Base-by-base conservation (phyloP, 2,888 invertebrate species). In the Andricus curvator region DNA sequence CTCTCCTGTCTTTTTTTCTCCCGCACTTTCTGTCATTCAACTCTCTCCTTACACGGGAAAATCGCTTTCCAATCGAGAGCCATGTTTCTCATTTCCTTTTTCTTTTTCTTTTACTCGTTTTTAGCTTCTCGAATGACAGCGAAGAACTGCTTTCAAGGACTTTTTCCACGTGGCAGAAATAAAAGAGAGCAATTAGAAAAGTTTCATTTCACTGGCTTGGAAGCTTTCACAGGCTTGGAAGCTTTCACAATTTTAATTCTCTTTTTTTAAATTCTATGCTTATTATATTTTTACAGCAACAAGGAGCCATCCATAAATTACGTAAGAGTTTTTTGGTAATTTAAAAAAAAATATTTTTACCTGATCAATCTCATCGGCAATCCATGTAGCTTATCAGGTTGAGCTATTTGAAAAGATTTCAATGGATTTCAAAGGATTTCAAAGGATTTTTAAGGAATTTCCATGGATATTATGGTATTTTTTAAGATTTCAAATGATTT, bases 41-140 rank as follows among this genome's bases (percentile, higher is more conserved):
- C 37, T n/a, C 37, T 13, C n/a, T 41, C 74, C 37, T 33, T 62
- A 62, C 62, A 25, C 64, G 70, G 80, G 81, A 80, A 83, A 84
- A 83, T 82, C 80, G 80, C 82, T 80, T 81, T 80, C 80, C 82
- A 85, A 85, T 84, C 78, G 82, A 83, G 62, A 13, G 29, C 56
- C 74, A 25, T 62, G 62, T 62, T 62, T 56, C n/a, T 56, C 9
- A 9, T 56, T n/a, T n/a, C 1, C 25, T 56, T 56, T 74, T 74
- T 56, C 37, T 74, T 56, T 74, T 56, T 56, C 74, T 74, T 33
- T 74, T 56, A 33, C 74, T 74, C 33, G 33, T 56, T 33, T 74
- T 56, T 33, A 74, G 48, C 33, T 74, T 74, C 56, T 74, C 29
- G 51, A 74, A 20, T 74, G 74, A 74, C 74, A 74, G 74, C 56